phyloP scores from a whole-genome alignment of 2,797 vertebrate species.

The Leucoraja ocellata region DNA sequence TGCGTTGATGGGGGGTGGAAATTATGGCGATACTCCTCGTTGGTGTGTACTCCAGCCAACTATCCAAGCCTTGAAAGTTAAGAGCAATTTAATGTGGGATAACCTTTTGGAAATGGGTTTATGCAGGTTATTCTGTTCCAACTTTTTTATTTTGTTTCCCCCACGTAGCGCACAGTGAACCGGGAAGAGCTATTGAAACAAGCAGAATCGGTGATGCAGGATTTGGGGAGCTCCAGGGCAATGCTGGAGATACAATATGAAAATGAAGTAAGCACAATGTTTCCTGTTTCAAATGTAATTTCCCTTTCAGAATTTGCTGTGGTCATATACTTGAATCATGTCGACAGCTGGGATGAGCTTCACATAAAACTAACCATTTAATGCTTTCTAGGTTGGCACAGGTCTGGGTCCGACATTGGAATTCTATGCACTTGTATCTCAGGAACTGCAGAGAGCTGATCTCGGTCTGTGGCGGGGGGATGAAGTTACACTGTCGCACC shows the following conservation, averaged over 20 bases:
- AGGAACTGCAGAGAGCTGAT: conserved; percentile 97
- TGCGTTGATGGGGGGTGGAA: not conserved
- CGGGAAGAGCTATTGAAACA: conserved; percentile 95
- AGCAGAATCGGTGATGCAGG: conserved; percentile 97
- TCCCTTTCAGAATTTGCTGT: conserved; percentile 27
- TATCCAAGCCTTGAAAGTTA: not conserved
- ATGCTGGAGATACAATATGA: conserved; percentile 99
- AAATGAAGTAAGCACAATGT: conserved; percentile 78
- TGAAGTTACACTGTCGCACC: conserved; percentile 91
- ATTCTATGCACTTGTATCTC: conserved; percentile 99
- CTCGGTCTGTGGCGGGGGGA: conserved; percentile 96
- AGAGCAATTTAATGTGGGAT: not conserved
- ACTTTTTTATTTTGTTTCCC: conserved; percentile 40
- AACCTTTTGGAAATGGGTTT: not conserved
- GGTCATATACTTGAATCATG: conserved; percentile 23
- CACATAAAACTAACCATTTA: not conserved
- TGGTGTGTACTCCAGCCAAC: too few species aligned
- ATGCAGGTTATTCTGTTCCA: not conserved
- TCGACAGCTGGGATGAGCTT: too few species aligned
- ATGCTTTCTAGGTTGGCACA: conserved; percentile 76
- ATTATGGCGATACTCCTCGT: not conserved
- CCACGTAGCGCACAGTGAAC: conserved; percentile 89
- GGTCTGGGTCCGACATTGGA: conserved; percentile 95
- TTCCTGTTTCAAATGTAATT: not conserved
- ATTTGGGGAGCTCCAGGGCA: conserved; percentile 93